A percentile compares a stretch with the other conserved stretches of the same genome.
These are phyloP conservation scores for Paratilapia polleni DNA, from an alignment of 2,113 vertebrate species.

Conservation along the genomic window DNA sequence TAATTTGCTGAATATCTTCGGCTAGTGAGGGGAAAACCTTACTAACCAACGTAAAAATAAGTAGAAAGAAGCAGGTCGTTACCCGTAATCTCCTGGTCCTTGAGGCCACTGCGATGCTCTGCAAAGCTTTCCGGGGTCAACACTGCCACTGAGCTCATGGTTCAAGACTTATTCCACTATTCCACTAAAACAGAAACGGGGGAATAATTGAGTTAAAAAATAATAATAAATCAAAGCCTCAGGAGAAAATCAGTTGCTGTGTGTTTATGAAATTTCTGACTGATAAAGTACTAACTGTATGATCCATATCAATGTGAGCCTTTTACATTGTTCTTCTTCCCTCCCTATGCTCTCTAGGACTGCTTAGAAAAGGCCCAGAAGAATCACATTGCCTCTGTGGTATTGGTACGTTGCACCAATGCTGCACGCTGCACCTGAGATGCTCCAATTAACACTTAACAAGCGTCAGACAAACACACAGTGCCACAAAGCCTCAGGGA, in stretches of 20 bases:
- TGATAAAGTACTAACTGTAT: background rate
- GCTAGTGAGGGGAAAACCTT: background rate
- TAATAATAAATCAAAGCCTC: background rate
- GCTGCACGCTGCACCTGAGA: conserved; percentile 53
- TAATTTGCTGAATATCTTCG: background rate
- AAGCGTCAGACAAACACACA: conserved; percentile 51
- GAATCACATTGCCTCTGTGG: conserved; percentile 32
- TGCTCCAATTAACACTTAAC: conserved; percentile 63
- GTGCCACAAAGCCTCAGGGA: conserved; percentile 12
- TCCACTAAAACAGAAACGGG: conserved; percentile 59
- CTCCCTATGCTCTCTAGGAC: background rate
- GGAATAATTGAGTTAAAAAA: background rate
- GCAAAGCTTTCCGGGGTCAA: conserved; percentile 86
- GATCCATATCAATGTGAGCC: background rate
- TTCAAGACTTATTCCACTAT: conserved; percentile 84
- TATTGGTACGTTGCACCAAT: conserved; percentile 5
- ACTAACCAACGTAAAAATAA: background rate
- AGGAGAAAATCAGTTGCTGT: background rate
- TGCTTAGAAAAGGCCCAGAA: conserved; percentile 22
- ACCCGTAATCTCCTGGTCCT: conserved; percentile 81
- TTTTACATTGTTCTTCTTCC: background rate
- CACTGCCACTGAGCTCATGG: conserved; percentile 86
- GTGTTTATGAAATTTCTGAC: background rate
- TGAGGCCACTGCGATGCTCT: conserved; percentile 81
- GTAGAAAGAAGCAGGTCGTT: background rate